These are phyloP conservation scores for Hypena proboscidalis DNA, from an alignment of 2,888 invertebrate species.

Conservation along the genomic window DNA sequence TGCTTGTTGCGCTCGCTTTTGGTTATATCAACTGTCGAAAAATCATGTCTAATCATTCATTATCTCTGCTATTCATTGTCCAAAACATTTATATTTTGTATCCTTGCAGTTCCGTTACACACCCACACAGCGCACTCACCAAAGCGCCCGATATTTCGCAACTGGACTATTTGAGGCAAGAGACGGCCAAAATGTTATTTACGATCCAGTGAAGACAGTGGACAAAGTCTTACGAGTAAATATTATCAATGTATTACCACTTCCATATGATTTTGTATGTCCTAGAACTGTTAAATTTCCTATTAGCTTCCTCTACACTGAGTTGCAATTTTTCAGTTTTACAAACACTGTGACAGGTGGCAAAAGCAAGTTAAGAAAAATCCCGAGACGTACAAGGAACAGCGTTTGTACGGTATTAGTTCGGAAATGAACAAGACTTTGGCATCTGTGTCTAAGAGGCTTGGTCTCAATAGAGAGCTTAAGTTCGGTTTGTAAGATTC, in stretches of 20 bases:
- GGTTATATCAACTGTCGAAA: too few relatives aligned
- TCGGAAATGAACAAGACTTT: constrained; percentile 85
- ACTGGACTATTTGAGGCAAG: constrained; percentile 90
- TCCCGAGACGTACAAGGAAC: constrained; percentile 85
- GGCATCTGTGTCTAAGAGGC: constrained; percentile 83
- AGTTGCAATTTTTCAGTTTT: constrained; percentile 87
- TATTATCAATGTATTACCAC: constrained; percentile 18
- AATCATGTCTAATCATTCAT: too few relatives aligned
- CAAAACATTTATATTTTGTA: constrained; percentile 24
- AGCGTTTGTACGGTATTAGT: constrained; percentile 81
- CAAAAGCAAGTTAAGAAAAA: constrained; percentile 88
- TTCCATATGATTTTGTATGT: not conserved
- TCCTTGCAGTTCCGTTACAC: constrained; percentile 90
- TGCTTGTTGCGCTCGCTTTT: too few relatives aligned
- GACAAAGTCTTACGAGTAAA: constrained; percentile 89
- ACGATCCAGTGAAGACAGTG: constrained; percentile 86
- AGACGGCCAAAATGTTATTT: constrained; percentile 86
- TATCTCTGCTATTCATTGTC: too few relatives aligned
- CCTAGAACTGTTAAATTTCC: constrained; percentile 4
- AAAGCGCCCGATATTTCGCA: constrained; percentile 91
- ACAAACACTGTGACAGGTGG: constrained; percentile 91
- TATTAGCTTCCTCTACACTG: constrained; percentile 52
- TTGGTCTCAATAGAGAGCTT: constrained; percentile 84
- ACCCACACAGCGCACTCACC: constrained; percentile 89
- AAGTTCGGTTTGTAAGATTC: constrained; percentile 76